Conservation (phyloP, 1,140 invertebrate genomes). For the Rhagoletis pomonella region DNA sequence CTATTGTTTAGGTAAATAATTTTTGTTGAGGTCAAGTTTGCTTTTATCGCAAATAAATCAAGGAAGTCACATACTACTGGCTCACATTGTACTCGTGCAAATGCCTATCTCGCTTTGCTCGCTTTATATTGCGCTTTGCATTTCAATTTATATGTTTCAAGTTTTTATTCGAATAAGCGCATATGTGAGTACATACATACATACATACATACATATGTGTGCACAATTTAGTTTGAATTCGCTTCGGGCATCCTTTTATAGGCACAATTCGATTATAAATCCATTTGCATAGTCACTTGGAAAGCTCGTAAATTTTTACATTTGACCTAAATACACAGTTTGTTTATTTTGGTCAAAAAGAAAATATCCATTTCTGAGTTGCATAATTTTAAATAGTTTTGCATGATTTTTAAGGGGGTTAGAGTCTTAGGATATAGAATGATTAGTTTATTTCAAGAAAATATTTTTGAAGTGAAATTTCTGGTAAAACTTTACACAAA, state of each 20-base stretch:
- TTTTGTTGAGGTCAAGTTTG: conserved; percentile 22
- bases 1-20: background rate
- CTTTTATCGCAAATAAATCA: conserved; percentile 29
- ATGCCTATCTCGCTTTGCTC: background rate
- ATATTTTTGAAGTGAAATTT: too few species aligned
- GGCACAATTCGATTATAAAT: background rate
- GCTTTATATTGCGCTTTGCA: background rate
- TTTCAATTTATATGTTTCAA: background rate
- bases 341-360: background rate
- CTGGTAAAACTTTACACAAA: too few species aligned
- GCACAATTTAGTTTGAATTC: background rate
- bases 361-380: background rate
- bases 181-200: background rate
- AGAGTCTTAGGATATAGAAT: too few species aligned
- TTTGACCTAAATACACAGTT: background rate
- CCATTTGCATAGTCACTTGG: background rate
- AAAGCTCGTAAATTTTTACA: background rate
- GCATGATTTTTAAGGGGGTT: background rate
- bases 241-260: background rate
- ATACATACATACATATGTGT: background rate
- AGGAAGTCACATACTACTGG: background rate
- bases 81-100: background rate
- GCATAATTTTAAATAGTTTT: background rate
- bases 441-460: too few species aligned
- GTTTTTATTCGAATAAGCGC: background rate